phyloP scores from a whole-genome alignment of 1,140 invertebrate species.

The Lordiphosa collinella region DNA sequence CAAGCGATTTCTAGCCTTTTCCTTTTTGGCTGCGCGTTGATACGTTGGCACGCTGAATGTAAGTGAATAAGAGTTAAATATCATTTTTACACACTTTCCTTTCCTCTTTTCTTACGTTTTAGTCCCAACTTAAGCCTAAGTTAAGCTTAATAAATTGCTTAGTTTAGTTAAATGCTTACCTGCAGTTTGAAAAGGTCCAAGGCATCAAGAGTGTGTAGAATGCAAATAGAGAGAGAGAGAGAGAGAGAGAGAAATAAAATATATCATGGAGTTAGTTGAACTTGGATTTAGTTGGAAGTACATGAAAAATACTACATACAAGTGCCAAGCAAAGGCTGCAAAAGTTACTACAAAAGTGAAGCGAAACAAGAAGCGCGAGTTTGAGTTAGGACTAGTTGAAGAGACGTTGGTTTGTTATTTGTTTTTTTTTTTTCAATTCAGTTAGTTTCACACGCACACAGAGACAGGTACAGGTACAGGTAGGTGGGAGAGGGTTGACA shows the following conservation, averaged over 20 bases:
- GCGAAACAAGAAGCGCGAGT: conserved; percentile 19
- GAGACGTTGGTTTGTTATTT: too few relatives aligned
- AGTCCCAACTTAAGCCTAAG: too few relatives aligned
- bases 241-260: conserved; percentile 1
- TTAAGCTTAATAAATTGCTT: too few relatives aligned
- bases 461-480: conserved; percentile 5
- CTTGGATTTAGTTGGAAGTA: background rate
- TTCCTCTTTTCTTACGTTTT: too few relatives aligned
- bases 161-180: conserved; percentile 1
- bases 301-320: conserved; percentile 9
- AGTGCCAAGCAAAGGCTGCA: conserved; percentile 45
- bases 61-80: too few relatives aligned
- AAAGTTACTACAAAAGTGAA: conserved; percentile 16
- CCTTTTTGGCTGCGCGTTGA: too few relatives aligned
- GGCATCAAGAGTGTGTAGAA: background rate
- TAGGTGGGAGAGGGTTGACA: conserved; percentile 9
- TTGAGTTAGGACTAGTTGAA: background rate
- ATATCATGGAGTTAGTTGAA: background rate
- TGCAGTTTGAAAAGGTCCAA: background rate
- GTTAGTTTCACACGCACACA: conserved; percentile 16
- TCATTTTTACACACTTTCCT: too few relatives aligned
- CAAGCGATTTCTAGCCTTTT: too few relatives aligned
- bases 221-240: background rate
- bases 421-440: background rate
- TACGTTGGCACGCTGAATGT: too few relatives aligned